Percentiles rank a stretch among this genome's conserved stretches.
Evolutionary conservation across 2,113 vertebrate species (phyloP).

Genomic region (Tetrax tetrax): DNA sequence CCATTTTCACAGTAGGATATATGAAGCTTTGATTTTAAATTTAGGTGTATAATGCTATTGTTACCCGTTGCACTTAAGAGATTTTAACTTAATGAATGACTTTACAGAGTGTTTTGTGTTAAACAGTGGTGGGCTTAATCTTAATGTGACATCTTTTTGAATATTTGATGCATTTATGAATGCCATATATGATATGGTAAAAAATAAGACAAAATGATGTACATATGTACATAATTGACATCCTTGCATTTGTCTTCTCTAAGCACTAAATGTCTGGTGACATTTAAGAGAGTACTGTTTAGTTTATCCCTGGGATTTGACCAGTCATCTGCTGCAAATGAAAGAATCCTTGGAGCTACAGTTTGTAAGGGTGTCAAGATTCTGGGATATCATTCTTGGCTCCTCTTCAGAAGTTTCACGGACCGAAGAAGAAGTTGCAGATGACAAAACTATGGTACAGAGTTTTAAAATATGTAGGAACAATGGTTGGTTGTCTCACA

Average conservation of each 20-base stretch:
- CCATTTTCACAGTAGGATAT: neutral
- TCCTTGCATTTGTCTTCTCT: neutral
- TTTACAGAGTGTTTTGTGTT: neutral
- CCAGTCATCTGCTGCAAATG: neutral
- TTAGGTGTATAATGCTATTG: neutral
- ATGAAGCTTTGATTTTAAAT: neutral
- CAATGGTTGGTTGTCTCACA: neutral
- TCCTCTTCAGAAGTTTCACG: neutral
- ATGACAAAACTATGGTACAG: neutral
- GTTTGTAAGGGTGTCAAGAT: neutral
- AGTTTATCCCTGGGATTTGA: neutral
- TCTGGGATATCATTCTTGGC: neutral
- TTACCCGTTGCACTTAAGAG: neutral
- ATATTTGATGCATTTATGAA: neutral
- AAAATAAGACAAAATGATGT: neutral
- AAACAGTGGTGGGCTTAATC: neutral
- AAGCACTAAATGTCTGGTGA: neutral
- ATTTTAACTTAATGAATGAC: neutral
- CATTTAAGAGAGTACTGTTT: neutral
- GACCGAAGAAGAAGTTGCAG: neutral
- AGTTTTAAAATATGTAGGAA: neutral
- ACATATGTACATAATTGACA: neutral
- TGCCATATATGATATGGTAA: neutral
- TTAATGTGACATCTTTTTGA: neutral
- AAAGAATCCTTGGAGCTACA: neutral